Base-by-base conservation (phyloP, 2,888 invertebrate species). In the Ellobium chinense region DNA sequence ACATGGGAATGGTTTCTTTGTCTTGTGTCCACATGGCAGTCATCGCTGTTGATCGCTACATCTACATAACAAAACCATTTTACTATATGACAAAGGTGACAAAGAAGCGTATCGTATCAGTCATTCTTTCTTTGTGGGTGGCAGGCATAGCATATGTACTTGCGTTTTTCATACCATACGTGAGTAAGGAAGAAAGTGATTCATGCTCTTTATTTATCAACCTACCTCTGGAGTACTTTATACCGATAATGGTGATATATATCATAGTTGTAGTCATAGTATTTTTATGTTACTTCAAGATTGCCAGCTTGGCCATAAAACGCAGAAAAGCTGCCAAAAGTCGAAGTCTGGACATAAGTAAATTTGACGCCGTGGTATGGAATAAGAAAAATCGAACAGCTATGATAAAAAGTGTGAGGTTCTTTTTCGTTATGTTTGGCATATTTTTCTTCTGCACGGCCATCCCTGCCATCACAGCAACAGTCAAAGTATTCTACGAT, bases 31-130 rank as follows among this genome's bases (percentile, higher is more conserved):
- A 65, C 34, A 65, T 65, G 65, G 21, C 29, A 5, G 12, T 65
- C 4, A 65, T 65, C 29, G 65, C 65, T 34, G 12, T 72, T 18
- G 72, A 72, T 36, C 72, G 72, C 12, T 72, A 72, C 36, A 72
- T 72, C 29, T 65, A 65, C 65, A 65, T 65, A 14, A 31, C 18
- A 4, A 5, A 34, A 9, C 65, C 65, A 5, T 72, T 54, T n/a
- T 54, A 29, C 14, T 72, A 72, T 34, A 36, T 29, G n/a, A 56
- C 29, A 2, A 9, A 36, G 9, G 21, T 65, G 18, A 65, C 65
- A 29, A 7, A 46, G 9, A 46, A 46, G 18, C 46, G n/a, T n/a
- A n/a, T n/a, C n/a, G n/a, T n/a, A n/a, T n/a, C n/a, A n/a, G n/a
- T n/a, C n/a, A n/a, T n/a, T n/a, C n/a, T n/a, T n/a, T n/a, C n/a